Percentiles rank a stretch among this genome's conserved stretches.
Evolutionary conservation across 2,113 vertebrate genomes (phyloP).

Genomic region (Cacatua alba): DNA sequence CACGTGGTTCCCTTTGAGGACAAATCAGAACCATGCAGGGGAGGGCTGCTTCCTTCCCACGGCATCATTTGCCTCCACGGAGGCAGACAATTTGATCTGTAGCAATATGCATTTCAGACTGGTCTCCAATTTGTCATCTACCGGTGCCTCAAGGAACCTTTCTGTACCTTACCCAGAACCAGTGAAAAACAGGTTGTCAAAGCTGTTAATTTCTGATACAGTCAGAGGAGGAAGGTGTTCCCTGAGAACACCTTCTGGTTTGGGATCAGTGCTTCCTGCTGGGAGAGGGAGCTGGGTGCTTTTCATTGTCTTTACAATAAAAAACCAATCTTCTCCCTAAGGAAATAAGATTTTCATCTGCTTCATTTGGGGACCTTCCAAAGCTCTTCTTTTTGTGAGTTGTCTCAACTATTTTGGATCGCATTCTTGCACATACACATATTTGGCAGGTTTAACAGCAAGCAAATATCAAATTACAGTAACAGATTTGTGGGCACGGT

Average conservation of each 20-base stretch:
- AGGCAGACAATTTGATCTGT: neutral
- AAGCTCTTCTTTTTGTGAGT: neutral
- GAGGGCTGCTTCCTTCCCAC: neutral
- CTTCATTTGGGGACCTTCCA: neutral
- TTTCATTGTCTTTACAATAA: neutral
- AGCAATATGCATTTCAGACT: neutral
- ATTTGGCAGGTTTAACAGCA: conserved; percentile 1
- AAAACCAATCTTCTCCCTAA: neutral
- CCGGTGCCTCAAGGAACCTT: neutral
- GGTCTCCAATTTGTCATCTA: neutral
- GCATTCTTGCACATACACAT: neutral
- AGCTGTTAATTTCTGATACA: neutral
- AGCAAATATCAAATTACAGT: neutral
- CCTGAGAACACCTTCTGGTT: neutral
- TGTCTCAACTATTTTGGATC: neutral
- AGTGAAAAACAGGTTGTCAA: neutral
- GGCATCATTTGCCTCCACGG: neutral
- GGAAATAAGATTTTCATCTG: neutral
- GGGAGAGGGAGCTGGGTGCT: neutral
- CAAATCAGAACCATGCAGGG: neutral
- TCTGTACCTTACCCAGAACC: neutral
- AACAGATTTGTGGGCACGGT: neutral
- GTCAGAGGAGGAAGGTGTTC: neutral
- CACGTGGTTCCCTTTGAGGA: neutral
- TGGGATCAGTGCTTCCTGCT: neutral